phyloP scores from a whole-genome alignment of 2,113 vertebrate species.

The Scomber scombrus region DNA sequence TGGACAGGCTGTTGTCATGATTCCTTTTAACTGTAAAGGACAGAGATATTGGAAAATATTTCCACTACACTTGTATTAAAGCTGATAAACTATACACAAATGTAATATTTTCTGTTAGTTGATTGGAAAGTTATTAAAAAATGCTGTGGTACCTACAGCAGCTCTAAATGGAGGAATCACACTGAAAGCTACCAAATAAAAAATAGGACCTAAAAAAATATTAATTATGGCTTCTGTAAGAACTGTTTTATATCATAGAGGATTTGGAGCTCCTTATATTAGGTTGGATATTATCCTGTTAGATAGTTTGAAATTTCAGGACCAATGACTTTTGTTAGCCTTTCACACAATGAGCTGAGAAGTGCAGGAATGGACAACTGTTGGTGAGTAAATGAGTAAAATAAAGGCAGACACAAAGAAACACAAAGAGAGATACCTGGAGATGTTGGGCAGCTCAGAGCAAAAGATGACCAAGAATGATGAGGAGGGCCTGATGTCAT shows the following conservation, averaged over 20 bases:
- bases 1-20: constrained; percentile 74
- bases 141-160: background rate
- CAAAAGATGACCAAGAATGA: constrained; percentile 86
- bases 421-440: constrained; percentile 81
- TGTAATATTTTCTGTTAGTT: background rate
- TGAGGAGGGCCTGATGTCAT: constrained; percentile 75
- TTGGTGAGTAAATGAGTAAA: background rate
- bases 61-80: background rate
- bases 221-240: background rate
- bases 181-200: background rate
- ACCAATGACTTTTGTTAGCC: background rate
- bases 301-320: background rate
- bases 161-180: background rate
- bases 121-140: background rate
- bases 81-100: background rate
- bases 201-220: too few relatives aligned
- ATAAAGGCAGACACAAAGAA: constrained; percentile 26
- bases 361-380: background rate
- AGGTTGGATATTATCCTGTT: background rate
- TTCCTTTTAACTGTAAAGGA: constrained; percentile 75
- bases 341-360: background rate
- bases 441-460: constrained; percentile 79
- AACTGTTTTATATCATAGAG: background rate
- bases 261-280: background rate
- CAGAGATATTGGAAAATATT: background rate